Evolutionary conservation across 2,888 invertebrate genomes (phyloP).

Genomic region (Leptopterna dolabrata): DNA sequence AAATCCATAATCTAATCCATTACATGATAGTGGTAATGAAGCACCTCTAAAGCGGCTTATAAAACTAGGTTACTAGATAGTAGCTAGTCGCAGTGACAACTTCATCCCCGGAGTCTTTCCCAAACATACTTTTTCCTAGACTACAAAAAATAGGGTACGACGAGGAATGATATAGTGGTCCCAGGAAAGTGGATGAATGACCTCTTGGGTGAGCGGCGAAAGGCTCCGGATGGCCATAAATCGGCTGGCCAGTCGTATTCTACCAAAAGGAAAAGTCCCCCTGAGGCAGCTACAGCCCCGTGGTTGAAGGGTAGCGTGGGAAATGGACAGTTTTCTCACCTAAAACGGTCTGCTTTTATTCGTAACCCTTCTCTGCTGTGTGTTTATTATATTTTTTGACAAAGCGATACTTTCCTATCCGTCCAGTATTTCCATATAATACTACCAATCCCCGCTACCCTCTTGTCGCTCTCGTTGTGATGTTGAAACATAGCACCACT

Average conservation of each 20-base stretch:
- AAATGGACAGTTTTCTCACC: not conserved
- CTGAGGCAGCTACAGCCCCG: not conserved
- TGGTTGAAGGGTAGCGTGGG: not conserved
- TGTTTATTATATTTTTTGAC: too few relatives aligned
- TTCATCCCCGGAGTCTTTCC: not conserved
- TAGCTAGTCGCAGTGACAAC: not conserved
- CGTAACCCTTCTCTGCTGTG: too few relatives aligned
- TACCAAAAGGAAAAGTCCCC: not conserved
- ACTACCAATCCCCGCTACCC: too few relatives aligned
- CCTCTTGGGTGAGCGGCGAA: not conserved
- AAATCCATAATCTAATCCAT: too few relatives aligned
- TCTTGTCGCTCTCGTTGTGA: too few relatives aligned
- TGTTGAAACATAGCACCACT: too few relatives aligned
- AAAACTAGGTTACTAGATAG: too few relatives aligned
- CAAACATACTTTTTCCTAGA: not conserved
- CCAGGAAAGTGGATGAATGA: not conserved
- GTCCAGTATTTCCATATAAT: too few relatives aligned
- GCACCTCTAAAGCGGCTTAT: too few relatives aligned
- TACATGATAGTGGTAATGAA: too few relatives aligned
- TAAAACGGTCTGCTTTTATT: too few relatives aligned
- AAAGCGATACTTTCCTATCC: too few relatives aligned
- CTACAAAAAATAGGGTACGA: not conserved
- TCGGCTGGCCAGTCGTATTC: not conserved
- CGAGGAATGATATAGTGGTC: not conserved
- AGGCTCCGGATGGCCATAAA: not conserved